Conservation (phyloP, 1,140 invertebrate genomes). For the Laupala kohalensis region DNA sequence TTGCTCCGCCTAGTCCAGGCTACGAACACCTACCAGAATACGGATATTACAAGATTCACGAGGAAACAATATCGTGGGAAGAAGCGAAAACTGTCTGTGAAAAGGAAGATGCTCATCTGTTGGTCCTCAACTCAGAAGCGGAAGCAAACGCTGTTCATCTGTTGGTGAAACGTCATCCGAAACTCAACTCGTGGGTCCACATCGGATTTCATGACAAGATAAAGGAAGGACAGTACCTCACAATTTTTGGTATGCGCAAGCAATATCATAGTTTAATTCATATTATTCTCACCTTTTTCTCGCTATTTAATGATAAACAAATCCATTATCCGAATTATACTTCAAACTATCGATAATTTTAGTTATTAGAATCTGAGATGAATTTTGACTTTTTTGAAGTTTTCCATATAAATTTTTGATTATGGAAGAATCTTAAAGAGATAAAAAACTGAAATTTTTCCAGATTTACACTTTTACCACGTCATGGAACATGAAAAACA, state of each 20-base stretch:
- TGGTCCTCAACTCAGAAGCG: not conserved
- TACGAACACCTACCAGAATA: not conserved
- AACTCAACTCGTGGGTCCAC: not conserved
- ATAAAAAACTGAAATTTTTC: too few species aligned
- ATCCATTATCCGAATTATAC: too few species aligned
- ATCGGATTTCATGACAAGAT: constrained; percentile 2
- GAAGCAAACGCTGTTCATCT: not conserved
- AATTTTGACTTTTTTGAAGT: too few species aligned
- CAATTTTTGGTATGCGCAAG: not conserved
- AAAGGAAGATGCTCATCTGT: not conserved
- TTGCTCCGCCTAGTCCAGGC: not conserved
- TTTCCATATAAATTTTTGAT: too few species aligned
- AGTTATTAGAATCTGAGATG: too few species aligned
- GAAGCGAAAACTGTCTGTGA: constrained; percentile 1
- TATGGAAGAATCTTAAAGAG: too few species aligned
- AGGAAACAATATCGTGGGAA: not conserved
- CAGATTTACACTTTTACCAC: too few species aligned
- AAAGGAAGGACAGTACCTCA: not conserved
- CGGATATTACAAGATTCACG: constrained; percentile 1
- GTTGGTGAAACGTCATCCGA: not conserved
- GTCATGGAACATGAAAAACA: too few species aligned
- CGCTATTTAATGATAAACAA: too few species aligned
- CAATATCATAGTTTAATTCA: too few species aligned
- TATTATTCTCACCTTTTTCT: too few species aligned
- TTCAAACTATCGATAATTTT: too few species aligned